Percentiles rank a stretch among this genome's conserved stretches.
These are phyloP conservation scores for Mobula birostris DNA, from an alignment of 2,113 vertebrate genomes.

Conservation along the genomic window DNA sequence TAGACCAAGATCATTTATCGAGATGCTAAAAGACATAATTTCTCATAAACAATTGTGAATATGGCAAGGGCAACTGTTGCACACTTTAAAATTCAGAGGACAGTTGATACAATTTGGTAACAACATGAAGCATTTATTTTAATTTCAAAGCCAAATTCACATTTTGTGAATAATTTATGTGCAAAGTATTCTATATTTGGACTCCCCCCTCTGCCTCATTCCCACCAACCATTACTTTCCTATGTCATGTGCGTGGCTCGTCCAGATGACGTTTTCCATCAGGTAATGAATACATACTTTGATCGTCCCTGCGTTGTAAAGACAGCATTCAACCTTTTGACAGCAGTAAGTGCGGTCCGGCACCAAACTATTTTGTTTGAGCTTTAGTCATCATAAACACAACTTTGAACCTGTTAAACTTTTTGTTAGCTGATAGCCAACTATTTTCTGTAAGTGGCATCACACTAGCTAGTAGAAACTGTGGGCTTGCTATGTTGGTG, in stretches of 20 bases:
- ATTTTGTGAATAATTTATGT: not conserved
- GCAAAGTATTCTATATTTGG: not conserved
- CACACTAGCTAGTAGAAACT: too few species aligned
- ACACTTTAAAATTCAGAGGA: not conserved
- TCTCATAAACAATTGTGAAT: not conserved
- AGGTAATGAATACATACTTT: not conserved
- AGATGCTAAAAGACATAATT: too few species aligned
- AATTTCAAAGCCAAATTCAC: not conserved
- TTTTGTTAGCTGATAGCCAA: not conserved
- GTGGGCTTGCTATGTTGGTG: too few species aligned
- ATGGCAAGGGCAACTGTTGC: not conserved
- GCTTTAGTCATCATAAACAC: not conserved
- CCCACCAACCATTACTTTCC: not conserved
- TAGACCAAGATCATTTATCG: not conserved
- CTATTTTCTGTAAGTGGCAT: not conserved
- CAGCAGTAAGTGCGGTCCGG: not conserved
- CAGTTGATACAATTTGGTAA: not conserved
- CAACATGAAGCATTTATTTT: not conserved
- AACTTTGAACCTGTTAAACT: not conserved
- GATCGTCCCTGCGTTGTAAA: not conserved
- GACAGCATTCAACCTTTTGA: not conserved
- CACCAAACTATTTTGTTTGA: not conserved
- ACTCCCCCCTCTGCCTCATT: not conserved
- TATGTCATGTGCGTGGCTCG: too few species aligned
- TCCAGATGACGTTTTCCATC: not conserved